A percentile compares a stretch with the other conserved stretches of the same genome.
Conservation (phyloP, 2,797 vertebrate genomes). For the Muscicapa comitata region DNA sequence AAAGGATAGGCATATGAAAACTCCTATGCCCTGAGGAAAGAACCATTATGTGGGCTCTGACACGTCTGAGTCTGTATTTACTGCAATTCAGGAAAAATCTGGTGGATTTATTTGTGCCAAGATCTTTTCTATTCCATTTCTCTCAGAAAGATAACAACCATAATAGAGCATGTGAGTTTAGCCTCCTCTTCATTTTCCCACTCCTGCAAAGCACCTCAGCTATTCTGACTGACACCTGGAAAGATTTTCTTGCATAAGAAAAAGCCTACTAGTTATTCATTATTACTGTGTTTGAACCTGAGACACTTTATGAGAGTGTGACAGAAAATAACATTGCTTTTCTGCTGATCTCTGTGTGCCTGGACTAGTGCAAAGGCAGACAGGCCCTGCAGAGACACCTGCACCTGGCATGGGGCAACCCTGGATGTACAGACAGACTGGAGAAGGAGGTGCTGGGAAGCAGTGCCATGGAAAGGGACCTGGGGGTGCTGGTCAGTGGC, state of each 20-base stretch:
- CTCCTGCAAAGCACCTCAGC: background rate
- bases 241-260: background rate
- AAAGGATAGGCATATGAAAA: background rate
- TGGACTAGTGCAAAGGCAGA: background rate
- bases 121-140: background rate
- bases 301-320: background rate
- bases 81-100: background rate
- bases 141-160: background rate
- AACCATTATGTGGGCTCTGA: background rate
- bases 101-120: background rate
- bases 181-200: background rate
- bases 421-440: background rate
- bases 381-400: background rate
- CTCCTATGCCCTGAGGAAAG: background rate
- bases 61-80: background rate
- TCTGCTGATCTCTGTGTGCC: background rate
- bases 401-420: no score
- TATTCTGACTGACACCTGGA: background rate
- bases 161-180: background rate
- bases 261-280: background rate
- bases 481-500: accelerated
- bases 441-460: no score
- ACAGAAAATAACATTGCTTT: background rate
- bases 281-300: background rate
- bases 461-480: accelerated